A percentile compares a stretch with the other conserved stretches of the same genome.
Conservation (phyloP, 2,113 vertebrate genomes). For the Odocoileus virginianus region DNA sequence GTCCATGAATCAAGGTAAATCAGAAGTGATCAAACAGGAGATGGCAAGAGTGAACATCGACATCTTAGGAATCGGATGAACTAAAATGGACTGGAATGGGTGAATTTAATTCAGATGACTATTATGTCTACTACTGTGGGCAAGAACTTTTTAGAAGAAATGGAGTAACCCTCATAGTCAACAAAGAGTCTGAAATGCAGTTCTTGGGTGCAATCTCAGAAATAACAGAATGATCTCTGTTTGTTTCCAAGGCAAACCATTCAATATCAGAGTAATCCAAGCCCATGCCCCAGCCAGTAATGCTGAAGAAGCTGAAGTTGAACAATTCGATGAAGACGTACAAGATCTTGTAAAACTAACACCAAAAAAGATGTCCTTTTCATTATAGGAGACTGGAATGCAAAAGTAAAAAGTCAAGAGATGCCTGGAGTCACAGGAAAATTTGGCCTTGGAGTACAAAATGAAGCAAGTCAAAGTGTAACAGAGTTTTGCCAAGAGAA, state of each 20-base stretch:
- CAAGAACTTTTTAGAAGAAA: neutral
- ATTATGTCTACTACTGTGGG: neutral
- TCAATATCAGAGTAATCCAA: neutral
- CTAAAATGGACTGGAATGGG: neutral
- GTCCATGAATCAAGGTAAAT: neutral
- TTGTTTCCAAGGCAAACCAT: neutral
- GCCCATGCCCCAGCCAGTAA: neutral
- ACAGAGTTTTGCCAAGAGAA: neutral
- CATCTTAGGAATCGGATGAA: neutral
- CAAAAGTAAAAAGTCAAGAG: neutral
- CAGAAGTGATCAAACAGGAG: neutral
- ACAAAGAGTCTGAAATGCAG: neutral
- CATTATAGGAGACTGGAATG: neutral
- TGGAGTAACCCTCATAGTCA: neutral
- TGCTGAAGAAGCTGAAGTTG: neutral
- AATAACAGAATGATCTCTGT: neutral
- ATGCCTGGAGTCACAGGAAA: neutral
- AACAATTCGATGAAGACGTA: neutral
- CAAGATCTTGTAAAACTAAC: neutral
- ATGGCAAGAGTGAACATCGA: neutral
- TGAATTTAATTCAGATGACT: neutral
- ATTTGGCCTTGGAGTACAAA: neutral
- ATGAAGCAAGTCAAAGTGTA: neutral
- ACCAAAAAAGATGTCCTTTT: neutral
- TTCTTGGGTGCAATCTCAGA: neutral